Conservation (phyloP, 2,113 vertebrate species). For the Coptodon rendalli region DNA sequence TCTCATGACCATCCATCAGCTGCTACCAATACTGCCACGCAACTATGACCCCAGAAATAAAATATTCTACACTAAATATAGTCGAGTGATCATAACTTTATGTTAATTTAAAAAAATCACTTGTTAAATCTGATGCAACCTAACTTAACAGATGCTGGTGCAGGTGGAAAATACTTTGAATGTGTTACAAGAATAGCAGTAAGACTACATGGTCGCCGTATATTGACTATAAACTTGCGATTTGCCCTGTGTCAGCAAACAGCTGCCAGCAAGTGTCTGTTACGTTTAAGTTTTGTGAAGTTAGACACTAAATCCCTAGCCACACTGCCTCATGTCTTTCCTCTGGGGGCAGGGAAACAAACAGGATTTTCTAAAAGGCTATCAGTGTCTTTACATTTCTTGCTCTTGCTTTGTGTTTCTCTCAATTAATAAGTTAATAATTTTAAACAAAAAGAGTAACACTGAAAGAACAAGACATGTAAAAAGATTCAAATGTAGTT, state of each 20-base stretch:
- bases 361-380: not conserved
- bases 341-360: not conserved
- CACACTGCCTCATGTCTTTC: not conserved
- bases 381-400: not conserved
- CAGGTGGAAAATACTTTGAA: not conserved
- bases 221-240: not conserved
- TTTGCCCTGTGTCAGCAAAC: not conserved
- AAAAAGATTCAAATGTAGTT: not conserved
- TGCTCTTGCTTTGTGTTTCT: not conserved
- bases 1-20: conserved; percentile 53
- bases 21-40: conserved; percentile 5
- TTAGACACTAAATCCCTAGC: not conserved
- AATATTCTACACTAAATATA: not conserved
- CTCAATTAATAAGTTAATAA: rapidly evolving
- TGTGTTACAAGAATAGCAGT: not conserved
- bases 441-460: not conserved
- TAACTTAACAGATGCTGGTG: not conserved
- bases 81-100: not conserved
- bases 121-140: not conserved
- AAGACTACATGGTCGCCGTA: not conserved
- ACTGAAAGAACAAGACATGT: not conserved
- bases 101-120: not conserved
- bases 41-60: conserved; percentile 7
- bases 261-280: not conserved
- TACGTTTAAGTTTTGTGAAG: not conserved